These are phyloP conservation scores for Diphyllodes magnificus DNA, from an alignment of 2,113 vertebrate species.

Conservation along the genomic window DNA sequence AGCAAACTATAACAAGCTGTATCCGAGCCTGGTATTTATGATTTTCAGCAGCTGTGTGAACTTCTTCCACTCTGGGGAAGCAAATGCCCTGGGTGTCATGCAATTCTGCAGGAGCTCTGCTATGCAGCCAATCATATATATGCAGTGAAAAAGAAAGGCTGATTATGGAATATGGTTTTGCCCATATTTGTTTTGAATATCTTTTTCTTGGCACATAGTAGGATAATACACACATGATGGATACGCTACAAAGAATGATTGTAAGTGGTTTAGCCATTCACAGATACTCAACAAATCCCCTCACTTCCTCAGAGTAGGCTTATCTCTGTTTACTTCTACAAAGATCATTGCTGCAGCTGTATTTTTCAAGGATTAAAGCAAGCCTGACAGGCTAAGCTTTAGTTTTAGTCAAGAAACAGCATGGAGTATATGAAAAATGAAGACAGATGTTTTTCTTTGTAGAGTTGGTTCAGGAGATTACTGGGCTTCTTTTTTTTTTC, in stretches of 20 bases:
- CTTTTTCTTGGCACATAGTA: neutral
- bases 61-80: neutral
- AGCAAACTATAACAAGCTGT: neutral
- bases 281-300: neutral
- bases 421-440: neutral
- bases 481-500: neutral
- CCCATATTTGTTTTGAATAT: neutral
- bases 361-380: conserved; percentile 35
- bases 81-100: neutral
- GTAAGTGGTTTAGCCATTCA: conserved; percentile 3
- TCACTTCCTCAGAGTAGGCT: conserved; percentile 1
- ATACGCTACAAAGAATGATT: neutral
- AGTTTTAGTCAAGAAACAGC: neutral
- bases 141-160: neutral
- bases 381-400: neutral
- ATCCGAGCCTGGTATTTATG: neutral
- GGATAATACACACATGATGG: neutral
- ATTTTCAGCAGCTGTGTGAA: neutral
- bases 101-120: neutral
- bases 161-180: neutral
- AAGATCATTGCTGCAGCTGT: neutral
- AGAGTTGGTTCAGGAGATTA: neutral
- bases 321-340: conserved; percentile 28
- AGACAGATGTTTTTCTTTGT: neutral
- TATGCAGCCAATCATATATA: neutral